Conservation (phyloP, 2,113 vertebrate species). For the Euleptes europaea region DNA sequence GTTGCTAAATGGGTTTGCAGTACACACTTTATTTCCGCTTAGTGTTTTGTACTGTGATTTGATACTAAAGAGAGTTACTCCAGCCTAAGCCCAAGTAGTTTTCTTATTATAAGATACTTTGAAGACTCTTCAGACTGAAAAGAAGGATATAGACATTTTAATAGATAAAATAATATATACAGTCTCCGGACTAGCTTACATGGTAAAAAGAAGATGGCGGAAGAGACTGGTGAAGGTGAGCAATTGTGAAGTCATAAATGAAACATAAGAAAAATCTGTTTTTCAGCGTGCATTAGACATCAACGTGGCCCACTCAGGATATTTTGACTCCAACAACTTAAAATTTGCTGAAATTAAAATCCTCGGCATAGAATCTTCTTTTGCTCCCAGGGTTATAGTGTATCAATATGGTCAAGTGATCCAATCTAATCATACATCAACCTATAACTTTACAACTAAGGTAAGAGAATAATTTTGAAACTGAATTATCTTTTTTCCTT, state of each 20-base stretch:
- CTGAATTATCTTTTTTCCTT: background rate
- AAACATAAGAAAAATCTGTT: background rate
- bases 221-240: background rate
- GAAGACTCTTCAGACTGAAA: too few relatives aligned
- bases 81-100: too few relatives aligned
- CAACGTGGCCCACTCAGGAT: fast-evolving
- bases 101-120: too few relatives aligned
- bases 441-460: fast-evolving
- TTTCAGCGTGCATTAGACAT: conserved; percentile 41
- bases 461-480: conserved; percentile 18
- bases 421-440: fast-evolving
- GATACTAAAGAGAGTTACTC: too few relatives aligned
- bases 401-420: fast-evolving
- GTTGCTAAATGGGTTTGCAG: too few relatives aligned
- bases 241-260: background rate
- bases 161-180: too few relatives aligned
- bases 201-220: background rate
- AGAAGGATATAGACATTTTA: too few relatives aligned
- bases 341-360: conserved; percentile 60
- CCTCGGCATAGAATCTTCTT: conserved; percentile 56
- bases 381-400: fast-evolving
- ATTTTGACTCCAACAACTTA: conserved; percentile 41
- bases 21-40: too few relatives aligned
- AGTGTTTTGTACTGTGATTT: too few relatives aligned
- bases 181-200: background rate